Conservation (phyloP, 2,113 vertebrate genomes). For the Eleginops maclovinus region DNA sequence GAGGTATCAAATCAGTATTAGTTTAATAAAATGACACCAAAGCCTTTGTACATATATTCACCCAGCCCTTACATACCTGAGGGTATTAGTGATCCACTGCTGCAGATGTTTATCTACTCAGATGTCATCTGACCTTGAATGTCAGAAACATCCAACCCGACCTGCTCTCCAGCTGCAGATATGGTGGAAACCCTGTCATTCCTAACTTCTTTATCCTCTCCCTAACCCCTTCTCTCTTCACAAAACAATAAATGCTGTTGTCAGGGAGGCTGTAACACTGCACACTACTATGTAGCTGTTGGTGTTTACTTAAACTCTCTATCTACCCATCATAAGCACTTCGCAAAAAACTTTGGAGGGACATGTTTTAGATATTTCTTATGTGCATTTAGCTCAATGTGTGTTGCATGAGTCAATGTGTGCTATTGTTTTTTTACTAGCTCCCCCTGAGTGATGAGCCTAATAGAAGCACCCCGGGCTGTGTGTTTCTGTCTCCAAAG, state of each 20-base stretch:
- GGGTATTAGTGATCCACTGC: background rate
- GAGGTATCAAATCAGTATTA: background rate
- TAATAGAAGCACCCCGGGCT: constrained; percentile 51
- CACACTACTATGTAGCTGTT: constrained; percentile 18
- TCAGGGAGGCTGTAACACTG: background rate
- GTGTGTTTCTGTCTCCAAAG: constrained; percentile 44
- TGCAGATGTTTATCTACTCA: constrained; percentile 49
- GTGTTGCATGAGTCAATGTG: constrained; percentile 3
- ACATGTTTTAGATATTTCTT: constrained; percentile 42
- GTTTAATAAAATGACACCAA: background rate
- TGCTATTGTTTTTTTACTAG: constrained; percentile 41
- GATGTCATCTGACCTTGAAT: constrained; percentile 46
- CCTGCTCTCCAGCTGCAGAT: constrained; percentile 42
- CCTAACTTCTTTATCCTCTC: constrained; percentile 17
- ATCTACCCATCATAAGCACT: constrained; percentile 33
- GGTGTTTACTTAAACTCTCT: constrained; percentile 62
- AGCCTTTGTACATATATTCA: background rate
- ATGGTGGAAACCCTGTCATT: constrained; percentile 15
- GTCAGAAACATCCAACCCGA: constrained; percentile 20
- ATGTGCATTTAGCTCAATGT: background rate
- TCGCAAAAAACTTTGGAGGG: background rate
- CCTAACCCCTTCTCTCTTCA: constrained; percentile 4
- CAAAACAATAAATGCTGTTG: constrained; percentile 46
- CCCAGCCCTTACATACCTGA: background rate
- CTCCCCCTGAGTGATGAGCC: constrained; percentile 62